Evolutionary conservation across 2,797 vertebrate genomes (phyloP), one percentile per base, ranked within the genome.

Genomic region (Anolis apletophallus): DNA sequence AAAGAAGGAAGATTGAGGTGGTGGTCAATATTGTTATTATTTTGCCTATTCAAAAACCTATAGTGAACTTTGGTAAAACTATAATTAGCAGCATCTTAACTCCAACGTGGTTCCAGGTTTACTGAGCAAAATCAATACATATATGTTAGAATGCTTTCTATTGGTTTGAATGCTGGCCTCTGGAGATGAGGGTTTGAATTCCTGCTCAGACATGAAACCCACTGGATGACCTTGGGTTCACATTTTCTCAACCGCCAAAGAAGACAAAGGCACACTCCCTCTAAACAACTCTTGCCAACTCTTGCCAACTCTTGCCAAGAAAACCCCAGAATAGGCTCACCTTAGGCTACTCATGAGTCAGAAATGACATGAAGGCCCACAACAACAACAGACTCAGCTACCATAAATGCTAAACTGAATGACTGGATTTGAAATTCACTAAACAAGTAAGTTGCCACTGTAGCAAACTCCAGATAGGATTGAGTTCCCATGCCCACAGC

Each of bases 401-500:
- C 14, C 21, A 14, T 55, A 34, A 68, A 67, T 26, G 23, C 73
- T 12, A 55, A 77, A 5, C n/a, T 54, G 32, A 67, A 77, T 4
- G 10, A 7, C 29, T 29, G 16, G 32, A 52, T 12, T 40, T 55
- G 36, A 68, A 3, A 2, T 68, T 77, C 32, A 52, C n/a, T 54
- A 69, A 85, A 55, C 55, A n/a, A 46, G 11, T 32, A 85, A 77
- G 14, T 76, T 76, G 72, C 46, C 52, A 54, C 64, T 23, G 8
- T 73, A 23, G 26, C 77, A 50, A 83, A 16, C 68, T 59, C 36
- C 21, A 46, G 64, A n/a, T 55, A 59, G 54, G 50, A 87, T 69
- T 78, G 80, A 78, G 71, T 71, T 83, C 36, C 36, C 40, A 26
- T 78, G 67, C 23, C 26, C 67, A 76, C 69, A 71, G 61, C 14